Base-by-base conservation (phyloP, 2,797 vertebrate genomes). In the Microctenopoma lineatum region DNA sequence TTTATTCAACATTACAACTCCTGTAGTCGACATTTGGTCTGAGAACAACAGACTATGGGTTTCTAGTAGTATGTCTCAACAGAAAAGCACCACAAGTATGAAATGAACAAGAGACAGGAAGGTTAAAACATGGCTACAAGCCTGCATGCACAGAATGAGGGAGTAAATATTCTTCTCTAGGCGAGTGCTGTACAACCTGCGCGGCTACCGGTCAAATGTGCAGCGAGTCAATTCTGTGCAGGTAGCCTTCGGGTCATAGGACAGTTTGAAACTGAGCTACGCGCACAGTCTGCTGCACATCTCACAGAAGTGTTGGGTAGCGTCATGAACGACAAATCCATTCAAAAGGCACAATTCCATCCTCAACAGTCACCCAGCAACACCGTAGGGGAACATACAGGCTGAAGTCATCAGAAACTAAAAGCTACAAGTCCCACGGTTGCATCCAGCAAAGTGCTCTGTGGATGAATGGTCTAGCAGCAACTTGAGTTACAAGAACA, bases 1-100 rank as follows among this genome's bases (percentile, higher is more conserved):
- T 93, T 93, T 93, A 93, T 93, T 93, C 81, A 91, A 89, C 87
- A 91, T 90, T 85, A 92, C 88, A 92, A 87, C 88, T 89, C 83
- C 90, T 87, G 88, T 69, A 86, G 87, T 87, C 87, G 88, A 91
- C 88, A 90, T 89, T 89, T 89, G 87, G 79, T 90, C 85, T 90
- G 82, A 85, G 84, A 90, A 91, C 83, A 90, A 79, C 87, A 91
- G 80, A 90, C 90, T 91, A 87, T 76, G 86, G 77, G 76, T 86
- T 84, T 81, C 88, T 85, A 84, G 71, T 71, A 80, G 68, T 79
- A 80, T n/a, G 87, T 84, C 77, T 86, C 87, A 89, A 91, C 78
- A 91, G 75, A 89, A 91, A 90, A 86, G 76, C 88, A 90, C 90
- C 90, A 88, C 87, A 88, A 70, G 85, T 81, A 86, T 91, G 89